A percentile compares a stretch with the other conserved stretches of the same genome.
phyloP scores from a whole-genome alignment of 2,888 invertebrate genomes.

The Latrodectus hesperus region DNA sequence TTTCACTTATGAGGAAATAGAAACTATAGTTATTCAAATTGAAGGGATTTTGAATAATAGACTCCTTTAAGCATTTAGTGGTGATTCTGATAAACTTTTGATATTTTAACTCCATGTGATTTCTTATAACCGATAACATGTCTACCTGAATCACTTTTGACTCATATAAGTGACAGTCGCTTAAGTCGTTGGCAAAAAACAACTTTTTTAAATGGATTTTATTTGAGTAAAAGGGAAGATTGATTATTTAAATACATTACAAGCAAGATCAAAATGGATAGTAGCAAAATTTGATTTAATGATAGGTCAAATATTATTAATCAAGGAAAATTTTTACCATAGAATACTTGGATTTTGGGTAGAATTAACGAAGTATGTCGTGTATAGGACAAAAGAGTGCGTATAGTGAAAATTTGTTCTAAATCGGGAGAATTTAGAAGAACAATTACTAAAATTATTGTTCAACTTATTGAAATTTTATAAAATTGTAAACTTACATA shows the following conservation, averaged over 20 bases:
- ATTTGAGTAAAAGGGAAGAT: neutral
- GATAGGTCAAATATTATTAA: neutral
- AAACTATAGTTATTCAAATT: neutral
- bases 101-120: slow-evolving; percentile 3
- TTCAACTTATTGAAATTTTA: too few species aligned
- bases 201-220: neutral
- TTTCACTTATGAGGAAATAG: neutral
- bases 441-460: too few species aligned
- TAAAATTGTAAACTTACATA: too few species aligned
- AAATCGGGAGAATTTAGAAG: too few species aligned
- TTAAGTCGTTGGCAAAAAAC: neutral
- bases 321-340: neutral
- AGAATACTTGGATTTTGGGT: neutral
- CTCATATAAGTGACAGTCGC: neutral
- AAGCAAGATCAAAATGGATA: neutral
- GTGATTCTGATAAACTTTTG: neutral
- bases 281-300: neutral
- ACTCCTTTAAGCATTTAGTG: neutral
- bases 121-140: neutral
- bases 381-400: neutral
- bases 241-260: neutral
- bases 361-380: neutral
- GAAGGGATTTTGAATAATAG: neutral
- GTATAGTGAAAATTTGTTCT: neutral
- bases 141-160: neutral